Base-by-base conservation (phyloP, 2,797 vertebrate genomes). In the Squalus acanthias region DNA sequence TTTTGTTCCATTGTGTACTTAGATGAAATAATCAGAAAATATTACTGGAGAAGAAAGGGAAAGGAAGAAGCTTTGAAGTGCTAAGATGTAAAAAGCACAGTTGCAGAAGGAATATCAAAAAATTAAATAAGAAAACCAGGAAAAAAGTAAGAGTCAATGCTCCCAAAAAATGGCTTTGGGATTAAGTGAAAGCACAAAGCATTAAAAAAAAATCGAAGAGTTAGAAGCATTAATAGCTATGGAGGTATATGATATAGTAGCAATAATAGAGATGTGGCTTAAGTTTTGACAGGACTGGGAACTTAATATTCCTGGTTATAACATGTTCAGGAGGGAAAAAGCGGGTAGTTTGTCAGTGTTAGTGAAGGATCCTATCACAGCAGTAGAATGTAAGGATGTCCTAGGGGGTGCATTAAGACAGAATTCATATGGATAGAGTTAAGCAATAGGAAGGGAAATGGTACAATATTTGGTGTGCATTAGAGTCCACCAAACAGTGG, bases 381-480 rank as follows among this genome's bases (percentile, higher is more conserved):
- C 57, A 91, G 57, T 33, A 76, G 26, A 57, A 89, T 89, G 26
- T 4, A 60, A 57, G 10, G 24, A 91, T 63, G 26, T 63, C 57
- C 29, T 1, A 17, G 88, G 57, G 50, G 29, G 3, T 91, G 88
- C 88, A 63, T 91, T 91, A 13, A 63, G 33, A 91, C 53, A 63
- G 12, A 91, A 91, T 63, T 22, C 57, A 91, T 91, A 91, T 91
- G 88, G 60, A 60, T 91, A 60, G 57, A 91, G 60, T 91, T 91
- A 91, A 57, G 88, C n/a, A 33, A 63, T 63, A n/a, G 57, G 12
- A 91, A 91, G 26, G 12, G 88, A 91, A 60, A 91, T 13, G 57
- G 9, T 63, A 63, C 53, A 91, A 91, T 91, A 33, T 33, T 29
- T 33, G 2, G 26, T 89, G 10, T 60, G 24, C 57, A 91, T 60